phyloP scores from a whole-genome alignment of 2,797 vertebrate species.

The Trichosurus vulpecula region DNA sequence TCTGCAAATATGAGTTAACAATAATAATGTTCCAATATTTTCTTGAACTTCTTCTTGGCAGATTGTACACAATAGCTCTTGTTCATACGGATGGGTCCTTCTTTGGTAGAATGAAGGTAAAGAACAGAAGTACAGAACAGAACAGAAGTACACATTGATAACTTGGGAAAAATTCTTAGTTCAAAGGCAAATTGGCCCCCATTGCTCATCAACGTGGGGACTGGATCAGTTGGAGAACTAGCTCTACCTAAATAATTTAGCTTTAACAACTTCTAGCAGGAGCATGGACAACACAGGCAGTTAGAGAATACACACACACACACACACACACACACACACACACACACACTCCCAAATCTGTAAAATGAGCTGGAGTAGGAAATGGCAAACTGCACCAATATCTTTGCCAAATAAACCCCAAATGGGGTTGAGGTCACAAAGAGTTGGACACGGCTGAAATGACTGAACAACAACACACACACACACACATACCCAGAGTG shows the following conservation, averaged over 20 bases:
- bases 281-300: background rate
- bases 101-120: background rate
- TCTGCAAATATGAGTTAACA: background rate
- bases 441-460: too few relatives aligned
- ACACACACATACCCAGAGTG: too few relatives aligned
- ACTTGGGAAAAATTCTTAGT: background rate
- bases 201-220: background rate
- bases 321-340: too few relatives aligned
- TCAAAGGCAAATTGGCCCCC: background rate
- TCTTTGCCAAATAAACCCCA: too few relatives aligned
- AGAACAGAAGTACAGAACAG: background rate
- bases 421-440: too few relatives aligned
- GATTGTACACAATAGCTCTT: background rate
- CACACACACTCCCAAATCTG: too few relatives aligned
- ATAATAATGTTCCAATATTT: background rate
- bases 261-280: background rate
- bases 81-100: background rate
- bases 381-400: too few relatives aligned
- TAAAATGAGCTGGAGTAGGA: too few relatives aligned
- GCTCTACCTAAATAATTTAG: background rate
- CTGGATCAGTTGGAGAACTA: background rate
- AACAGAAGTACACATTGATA: background rate
- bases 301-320: background rate
- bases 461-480: too few relatives aligned
- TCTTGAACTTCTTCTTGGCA: background rate